Evolutionary conservation across 1,140 invertebrate genomes (phyloP), one percentile per base, ranked within the genome.

Genomic region (Schlechtendalia chinensis): DNA sequence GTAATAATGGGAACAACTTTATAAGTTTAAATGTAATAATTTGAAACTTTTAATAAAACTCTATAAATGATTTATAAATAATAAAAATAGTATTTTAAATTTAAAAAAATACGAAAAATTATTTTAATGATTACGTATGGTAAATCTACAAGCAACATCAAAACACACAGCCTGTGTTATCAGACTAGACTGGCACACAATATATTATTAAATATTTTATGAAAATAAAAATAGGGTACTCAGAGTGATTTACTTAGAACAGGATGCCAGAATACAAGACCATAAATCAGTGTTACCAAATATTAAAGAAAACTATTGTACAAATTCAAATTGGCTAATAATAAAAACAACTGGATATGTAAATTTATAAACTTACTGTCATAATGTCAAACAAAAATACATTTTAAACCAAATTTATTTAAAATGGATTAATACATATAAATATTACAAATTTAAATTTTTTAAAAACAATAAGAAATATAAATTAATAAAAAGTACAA

Each of bases 341-440:
- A n/a, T n/a, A n/a, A n/a, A n/a, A n/a, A n/a, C n/a, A n/a, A n/a
- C n/a, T n/a, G n/a, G n/a, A n/a, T n/a, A n/a, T n/a, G n/a, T n/a
- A n/a, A n/a, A n/a, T n/a, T n/a, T n/a, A n/a, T n/a, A n/a, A n/a
- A n/a, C n/a, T n/a, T n/a, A n/a, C n/a, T n/a, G n/a, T n/a, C n/a
- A n/a, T n/a, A n/a, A n/a, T n/a, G n/a, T n/a, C n/a, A n/a, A n/a
- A n/a, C n/a, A 39, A 39, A 39, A 39, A 39, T 39, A 39, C 32
- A 39, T 39, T 19, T 54, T 54, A 54, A 54, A 19, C 53, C 1
- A 29, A 61, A 61, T 61, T 6, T 29, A 29, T 61, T 27, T 29
- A 29, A 59, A 59, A 59, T 59, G 39, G 14, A 65, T 65, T 16
- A 65, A 45, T 67, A 11, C 39, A 61, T 61, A 61, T 61, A 50